A percentile compares a stretch with the other conserved stretches of the same genome.
These are phyloP conservation scores for Kryptolebias ocellatus DNA, from an alignment of 2,797 vertebrate genomes.

Conservation along the genomic window DNA sequence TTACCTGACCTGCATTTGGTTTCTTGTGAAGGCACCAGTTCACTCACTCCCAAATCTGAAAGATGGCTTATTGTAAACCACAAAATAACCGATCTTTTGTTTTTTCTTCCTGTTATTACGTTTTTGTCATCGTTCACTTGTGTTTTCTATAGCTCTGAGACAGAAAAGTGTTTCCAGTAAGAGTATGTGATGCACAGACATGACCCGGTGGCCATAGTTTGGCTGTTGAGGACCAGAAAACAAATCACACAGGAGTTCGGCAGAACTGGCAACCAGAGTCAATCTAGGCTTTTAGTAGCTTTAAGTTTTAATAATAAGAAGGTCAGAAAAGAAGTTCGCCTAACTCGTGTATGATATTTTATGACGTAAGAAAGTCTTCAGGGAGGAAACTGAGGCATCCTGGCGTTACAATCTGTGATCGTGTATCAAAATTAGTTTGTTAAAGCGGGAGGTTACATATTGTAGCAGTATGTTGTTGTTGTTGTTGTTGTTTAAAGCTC, in stretches of 20 bases:
- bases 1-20: background rate
- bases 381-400: slow-evolving; percentile 28
- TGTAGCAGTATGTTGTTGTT: background rate
- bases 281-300: slow-evolving; percentile 13
- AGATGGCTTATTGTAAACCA: slow-evolving; percentile 19
- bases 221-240: slow-evolving; percentile 39
- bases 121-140: slow-evolving; percentile 41
- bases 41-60: background rate
- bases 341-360: slow-evolving; percentile 49
- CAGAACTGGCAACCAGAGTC: slow-evolving; percentile 22
- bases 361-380: slow-evolving; percentile 25
- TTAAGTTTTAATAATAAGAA: slow-evolving; percentile 3
- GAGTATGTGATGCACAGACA: slow-evolving; percentile 49
- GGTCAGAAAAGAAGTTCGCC: slow-evolving; percentile 34
- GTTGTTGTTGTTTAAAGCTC: background rate
- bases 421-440: background rate
- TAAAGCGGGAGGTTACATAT: background rate
- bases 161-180: slow-evolving; percentile 16
- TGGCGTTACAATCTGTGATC: slow-evolving; percentile 2
- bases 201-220: slow-evolving; percentile 67
- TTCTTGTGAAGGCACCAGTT: background rate
- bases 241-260: slow-evolving; percentile 58
- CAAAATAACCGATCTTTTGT: slow-evolving; percentile 10
- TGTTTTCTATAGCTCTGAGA: slow-evolving; percentile 71
- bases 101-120: slow-evolving; percentile 10